Conservation (phyloP, 1,140 invertebrate species). For the Tetragonula clypearis region DNA sequence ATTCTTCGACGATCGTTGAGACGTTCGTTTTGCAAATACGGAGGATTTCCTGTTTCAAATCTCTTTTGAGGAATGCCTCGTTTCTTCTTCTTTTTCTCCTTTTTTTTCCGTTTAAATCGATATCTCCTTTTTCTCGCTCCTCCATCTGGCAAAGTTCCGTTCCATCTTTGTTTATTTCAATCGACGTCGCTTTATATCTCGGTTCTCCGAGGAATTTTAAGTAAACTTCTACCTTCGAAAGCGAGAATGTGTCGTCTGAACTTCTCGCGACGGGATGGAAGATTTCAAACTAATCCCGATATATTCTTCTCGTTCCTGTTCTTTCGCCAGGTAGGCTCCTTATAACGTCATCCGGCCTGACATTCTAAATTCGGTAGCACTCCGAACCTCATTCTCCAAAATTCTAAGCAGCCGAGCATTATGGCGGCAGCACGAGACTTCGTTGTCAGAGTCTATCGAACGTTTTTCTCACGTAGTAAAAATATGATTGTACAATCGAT, state of each 20-base stretch:
- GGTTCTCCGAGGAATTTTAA: too few relatives aligned
- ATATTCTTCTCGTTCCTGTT: not conserved
- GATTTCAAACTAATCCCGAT: conserved; percentile 11
- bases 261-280: not conserved
- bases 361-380: conserved; percentile 31
- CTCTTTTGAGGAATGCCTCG: too few relatives aligned
- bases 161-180: too few relatives aligned
- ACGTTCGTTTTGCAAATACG: not conserved
- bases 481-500: not conserved
- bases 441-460: not conserved
- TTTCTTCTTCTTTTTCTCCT: too few relatives aligned
- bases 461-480: not conserved
- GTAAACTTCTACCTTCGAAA: too few relatives aligned
- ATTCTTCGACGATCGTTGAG: too few relatives aligned
- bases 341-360: conserved; percentile 2
- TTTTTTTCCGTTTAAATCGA: not conserved
- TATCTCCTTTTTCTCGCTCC: too few relatives aligned
- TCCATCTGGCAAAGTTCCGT: too few relatives aligned
- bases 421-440: not conserved
- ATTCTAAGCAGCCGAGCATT: conserved; percentile 8
- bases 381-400: conserved; percentile 12
- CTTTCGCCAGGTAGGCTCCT: not conserved
- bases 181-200: too few relatives aligned
- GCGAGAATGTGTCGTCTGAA: not conserved
- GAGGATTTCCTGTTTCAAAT: not conserved